Conservation (phyloP, 2,113 vertebrate genomes). For the rabbit (Oryctolagus cuniculus) region mOryCun1.1 NC_091439.1:23471501-23472000, state of each 20-base stretch:
- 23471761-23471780: background rate
- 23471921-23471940: constrained; percentile 97
- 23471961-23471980: constrained; percentile 90
- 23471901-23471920: constrained; percentile 99
- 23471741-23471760: background rate
- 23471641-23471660: background rate
- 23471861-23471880: constrained; percentile 98
- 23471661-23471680: background rate
- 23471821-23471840: constrained; percentile 8
- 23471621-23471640: background rate
- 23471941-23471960: constrained; percentile 97
- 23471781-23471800: constrained; percentile 25
- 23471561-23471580: background rate
- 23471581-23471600: background rate
- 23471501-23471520: background rate
- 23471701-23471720: background rate
- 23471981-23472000: background rate
- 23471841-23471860: constrained; percentile 90
- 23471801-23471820: constrained; percentile 24
- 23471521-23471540: background rate
- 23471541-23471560: background rate
- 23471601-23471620: background rate
- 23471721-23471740: constrained; percentile 19
- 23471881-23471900: constrained; percentile 98
- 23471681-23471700: background rate